Conservation (phyloP, 2,113 vertebrate species). For the Neoarius graeffei region DNA sequence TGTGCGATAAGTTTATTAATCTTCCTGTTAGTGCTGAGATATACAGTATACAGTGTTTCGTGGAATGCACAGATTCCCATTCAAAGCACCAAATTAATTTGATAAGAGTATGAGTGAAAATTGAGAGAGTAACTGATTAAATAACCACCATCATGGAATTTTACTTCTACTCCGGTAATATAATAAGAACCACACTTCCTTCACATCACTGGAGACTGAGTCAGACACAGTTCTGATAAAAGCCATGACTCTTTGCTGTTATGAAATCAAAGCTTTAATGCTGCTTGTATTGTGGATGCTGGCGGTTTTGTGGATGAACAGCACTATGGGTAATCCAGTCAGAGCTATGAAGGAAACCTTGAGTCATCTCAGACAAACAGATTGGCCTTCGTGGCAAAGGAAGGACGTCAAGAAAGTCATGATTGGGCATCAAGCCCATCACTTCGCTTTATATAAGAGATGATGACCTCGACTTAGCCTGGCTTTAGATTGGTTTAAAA, state of each 20-base stretch:
- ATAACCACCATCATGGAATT: neutral
- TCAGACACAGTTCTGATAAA: constrained; percentile 28
- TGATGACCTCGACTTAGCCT: constrained; percentile 12
- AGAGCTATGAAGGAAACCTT: neutral
- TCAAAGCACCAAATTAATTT: neutral
- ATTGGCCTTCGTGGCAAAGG: constrained; percentile 34
- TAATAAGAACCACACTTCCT: neutral
- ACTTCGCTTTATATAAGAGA: neutral
- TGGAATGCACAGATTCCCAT: neutral
- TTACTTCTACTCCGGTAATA: neutral
- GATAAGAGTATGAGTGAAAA: neutral
- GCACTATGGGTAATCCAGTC: constrained; percentile 16
- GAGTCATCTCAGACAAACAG: constrained; percentile 30
- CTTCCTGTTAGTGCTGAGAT: neutral
- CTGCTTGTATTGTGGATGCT: constrained; percentile 18
- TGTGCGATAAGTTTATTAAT: neutral
- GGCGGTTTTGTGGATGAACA: neutral
- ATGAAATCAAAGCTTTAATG: constrained; percentile 31
- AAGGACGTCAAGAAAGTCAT: constrained; percentile 10
- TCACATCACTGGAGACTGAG: neutral
- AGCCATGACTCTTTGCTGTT: constrained; percentile 12
- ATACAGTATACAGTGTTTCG: neutral
- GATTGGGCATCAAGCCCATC: neutral
- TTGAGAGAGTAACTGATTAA: neutral
- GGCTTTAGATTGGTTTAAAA: constrained; percentile 6